Percentiles rank a stretch among this genome's conserved stretches.
Evolutionary conservation across 2,797 vertebrate genomes (phyloP).

Genomic region (Erethizon dorsatum): DNA sequence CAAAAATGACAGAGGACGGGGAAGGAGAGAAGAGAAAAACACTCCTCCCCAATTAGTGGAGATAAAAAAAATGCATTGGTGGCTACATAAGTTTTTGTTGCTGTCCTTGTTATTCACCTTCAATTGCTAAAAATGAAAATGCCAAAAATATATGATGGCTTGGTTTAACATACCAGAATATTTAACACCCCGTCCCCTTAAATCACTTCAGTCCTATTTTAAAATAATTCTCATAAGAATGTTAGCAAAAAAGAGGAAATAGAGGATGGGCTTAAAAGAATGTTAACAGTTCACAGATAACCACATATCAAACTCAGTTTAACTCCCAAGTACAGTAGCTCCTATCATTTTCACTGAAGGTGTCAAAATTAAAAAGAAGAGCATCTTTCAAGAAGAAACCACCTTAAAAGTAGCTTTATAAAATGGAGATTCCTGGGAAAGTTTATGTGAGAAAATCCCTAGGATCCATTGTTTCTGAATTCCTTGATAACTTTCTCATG

Average conservation of each 20-base stretch:
- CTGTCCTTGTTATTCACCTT: neutral
- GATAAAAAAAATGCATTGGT: neutral
- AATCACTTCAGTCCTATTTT: neutral
- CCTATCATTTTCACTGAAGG: slow-evolving; percentile 12
- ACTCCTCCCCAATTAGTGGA: neutral
- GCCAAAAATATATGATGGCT: neutral
- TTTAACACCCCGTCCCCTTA: neutral
- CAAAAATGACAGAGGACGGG: neutral
- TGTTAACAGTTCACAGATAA: neutral
- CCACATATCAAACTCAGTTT: slow-evolving; percentile 19
- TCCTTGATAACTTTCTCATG: neutral
- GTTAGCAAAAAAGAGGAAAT: slow-evolving; percentile 9
- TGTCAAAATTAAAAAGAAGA: slow-evolving; percentile 50
- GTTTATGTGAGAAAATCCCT: neutral
- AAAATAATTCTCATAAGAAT: slow-evolving; percentile 19
- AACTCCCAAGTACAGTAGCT: rapidly evolving
- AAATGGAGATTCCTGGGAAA: neutral
- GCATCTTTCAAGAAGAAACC: slow-evolving; percentile 29
- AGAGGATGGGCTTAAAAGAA: neutral
- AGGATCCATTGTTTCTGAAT: neutral
- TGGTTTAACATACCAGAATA: neutral
- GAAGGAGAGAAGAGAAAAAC: neutral
- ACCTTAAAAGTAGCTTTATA: slow-evolving; percentile 64
- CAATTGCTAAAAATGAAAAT: slow-evolving; percentile 35
- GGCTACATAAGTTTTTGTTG: neutral